Percentiles rank a stretch among this genome's conserved stretches.
Evolutionary conservation across 2,888 invertebrate genomes (phyloP).

Genomic region (Tetheella fluctuosa): DNA sequence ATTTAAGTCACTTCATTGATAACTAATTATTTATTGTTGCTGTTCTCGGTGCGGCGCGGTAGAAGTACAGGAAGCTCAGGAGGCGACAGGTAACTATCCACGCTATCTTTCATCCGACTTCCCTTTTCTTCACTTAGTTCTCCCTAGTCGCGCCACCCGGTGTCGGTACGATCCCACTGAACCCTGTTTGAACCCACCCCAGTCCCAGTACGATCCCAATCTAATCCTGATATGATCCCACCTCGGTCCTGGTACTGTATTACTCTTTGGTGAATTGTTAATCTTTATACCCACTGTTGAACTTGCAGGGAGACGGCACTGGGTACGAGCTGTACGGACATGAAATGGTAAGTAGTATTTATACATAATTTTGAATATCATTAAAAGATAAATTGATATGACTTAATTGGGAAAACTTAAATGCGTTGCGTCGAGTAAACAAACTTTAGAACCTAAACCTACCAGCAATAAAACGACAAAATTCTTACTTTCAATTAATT

Average conservation of each 20-base stretch:
- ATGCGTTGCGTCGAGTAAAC: too few species aligned
- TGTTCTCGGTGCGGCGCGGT: slow-evolving; percentile 44
- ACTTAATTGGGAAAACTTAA: too few species aligned
- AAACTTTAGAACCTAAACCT: too few species aligned
- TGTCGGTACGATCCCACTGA: background rate
- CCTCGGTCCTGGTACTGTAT: background rate
- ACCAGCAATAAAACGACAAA: too few species aligned
- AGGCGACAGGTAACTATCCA: slow-evolving; percentile 89
- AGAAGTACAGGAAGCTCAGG: slow-evolving; percentile 94
- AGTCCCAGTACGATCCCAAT: background rate
- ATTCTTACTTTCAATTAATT: too few species aligned
- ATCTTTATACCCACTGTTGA: slow-evolving; percentile 83
- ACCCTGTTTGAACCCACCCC: too few species aligned
- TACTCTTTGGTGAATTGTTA: slow-evolving; percentile 50
- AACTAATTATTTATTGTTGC: background rate
- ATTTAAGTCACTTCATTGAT: too few species aligned
- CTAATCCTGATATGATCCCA: background rate
- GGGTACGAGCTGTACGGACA: slow-evolving; percentile 89
- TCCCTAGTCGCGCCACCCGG: background rate
- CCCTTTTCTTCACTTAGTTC: background rate
- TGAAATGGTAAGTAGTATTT: slow-evolving; percentile 88
- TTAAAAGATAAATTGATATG: too few species aligned
- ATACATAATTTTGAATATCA: background rate
- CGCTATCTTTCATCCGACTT: slow-evolving; percentile 19
- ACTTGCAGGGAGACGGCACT: slow-evolving; percentile 91